Evolutionary conservation across 2,113 vertebrate species (phyloP).

Genomic region (Gnathonemus longibarbis): DNA sequence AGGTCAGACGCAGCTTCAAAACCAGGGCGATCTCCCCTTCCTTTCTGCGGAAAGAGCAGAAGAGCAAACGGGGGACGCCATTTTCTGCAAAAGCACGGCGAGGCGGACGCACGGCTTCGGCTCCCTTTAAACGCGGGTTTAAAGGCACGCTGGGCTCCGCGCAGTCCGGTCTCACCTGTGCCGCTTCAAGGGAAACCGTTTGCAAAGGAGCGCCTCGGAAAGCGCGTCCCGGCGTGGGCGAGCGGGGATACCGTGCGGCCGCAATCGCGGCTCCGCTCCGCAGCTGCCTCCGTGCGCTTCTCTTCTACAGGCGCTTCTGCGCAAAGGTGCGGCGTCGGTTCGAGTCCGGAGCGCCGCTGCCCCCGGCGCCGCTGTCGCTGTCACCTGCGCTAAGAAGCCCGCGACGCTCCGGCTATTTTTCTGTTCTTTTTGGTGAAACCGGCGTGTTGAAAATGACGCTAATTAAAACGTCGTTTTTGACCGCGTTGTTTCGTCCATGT

Average conservation of each 20-base stretch:
- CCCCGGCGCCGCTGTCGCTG: background rate
- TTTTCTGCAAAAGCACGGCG: conserved; percentile 6
- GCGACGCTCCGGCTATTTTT: background rate
- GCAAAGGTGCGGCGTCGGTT: background rate
- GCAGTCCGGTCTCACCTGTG: background rate
- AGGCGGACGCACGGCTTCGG: background rate
- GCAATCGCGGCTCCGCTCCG: background rate
- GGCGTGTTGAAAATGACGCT: background rate
- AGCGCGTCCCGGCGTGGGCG: background rate
- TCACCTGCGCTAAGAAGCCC: background rate
- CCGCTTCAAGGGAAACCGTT: background rate
- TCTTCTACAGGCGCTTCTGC: background rate
- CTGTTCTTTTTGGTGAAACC: background rate
- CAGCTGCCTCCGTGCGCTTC: background rate
- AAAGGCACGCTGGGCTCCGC: background rate
- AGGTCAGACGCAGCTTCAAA: too few species aligned
- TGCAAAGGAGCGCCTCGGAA: background rate
- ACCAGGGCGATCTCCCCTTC: background rate
- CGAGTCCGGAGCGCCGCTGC: background rate
- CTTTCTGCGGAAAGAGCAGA: background rate
- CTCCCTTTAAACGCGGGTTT: background rate
- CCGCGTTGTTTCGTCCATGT: background rate
- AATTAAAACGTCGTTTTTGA: background rate
- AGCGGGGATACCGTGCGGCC: background rate
- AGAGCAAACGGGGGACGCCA: background rate